Evolutionary conservation across 2,797 vertebrate genomes (phyloP).

Genomic region (Parotocinclus haroldoi): DNA sequence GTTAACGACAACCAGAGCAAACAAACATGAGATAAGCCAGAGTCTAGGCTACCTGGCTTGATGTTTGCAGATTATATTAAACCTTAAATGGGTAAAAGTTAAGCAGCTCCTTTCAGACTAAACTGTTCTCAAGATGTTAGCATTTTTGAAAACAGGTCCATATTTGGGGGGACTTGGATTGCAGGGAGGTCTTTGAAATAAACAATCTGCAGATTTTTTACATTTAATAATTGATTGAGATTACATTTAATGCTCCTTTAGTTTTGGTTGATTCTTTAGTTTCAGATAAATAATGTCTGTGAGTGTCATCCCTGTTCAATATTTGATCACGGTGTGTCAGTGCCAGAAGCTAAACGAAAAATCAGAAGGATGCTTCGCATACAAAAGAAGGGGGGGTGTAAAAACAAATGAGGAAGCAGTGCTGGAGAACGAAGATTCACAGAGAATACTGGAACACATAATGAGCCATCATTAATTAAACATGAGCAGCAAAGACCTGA

Average conservation of each 20-base stretch:
- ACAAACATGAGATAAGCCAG: conserved; percentile 36
- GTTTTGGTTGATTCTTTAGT: conserved; percentile 6
- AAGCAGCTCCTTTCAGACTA: neutral
- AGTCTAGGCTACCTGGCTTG: conserved; percentile 2
- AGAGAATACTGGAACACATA: conserved; percentile 60
- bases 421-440: conserved; percentile 55
- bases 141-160: conserved; percentile 2
- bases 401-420: conserved; percentile 67
- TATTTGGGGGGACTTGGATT: neutral
- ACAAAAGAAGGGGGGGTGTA: conserved; percentile 61
- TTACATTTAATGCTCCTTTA: conserved; percentile 1
- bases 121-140: neutral
- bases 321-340: conserved; percentile 65
- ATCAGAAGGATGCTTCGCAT: conserved; percentile 72
- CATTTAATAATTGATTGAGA: neutral
- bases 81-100: conserved; percentile 10
- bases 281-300: conserved; percentile 22
- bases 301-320: conserved; percentile 57
- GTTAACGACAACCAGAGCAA: conserved; percentile 33
- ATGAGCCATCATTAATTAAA: conserved; percentile 74
- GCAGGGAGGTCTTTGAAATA: too few species aligned
- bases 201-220: too few species aligned
- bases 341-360: conserved; percentile 66
- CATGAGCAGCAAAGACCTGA: conserved; percentile 54
- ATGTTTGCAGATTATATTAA: conserved; percentile 2